A percentile compares a stretch with the other conserved stretches of the same genome.
Conservation (phyloP, 2,797 vertebrate species). For the Argya squamiceps region DNA sequence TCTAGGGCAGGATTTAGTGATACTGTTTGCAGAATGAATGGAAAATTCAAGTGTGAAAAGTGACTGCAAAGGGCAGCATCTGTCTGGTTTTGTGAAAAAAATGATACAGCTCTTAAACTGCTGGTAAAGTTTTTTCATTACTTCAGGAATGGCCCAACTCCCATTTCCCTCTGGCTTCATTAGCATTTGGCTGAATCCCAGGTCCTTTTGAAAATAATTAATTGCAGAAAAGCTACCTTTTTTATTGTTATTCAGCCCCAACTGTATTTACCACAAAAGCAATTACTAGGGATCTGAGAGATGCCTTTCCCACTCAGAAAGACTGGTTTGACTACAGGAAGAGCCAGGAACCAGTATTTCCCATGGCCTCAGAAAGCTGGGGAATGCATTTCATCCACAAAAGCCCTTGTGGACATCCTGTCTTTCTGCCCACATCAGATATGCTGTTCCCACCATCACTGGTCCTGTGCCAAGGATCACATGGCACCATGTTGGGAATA, state of each 20-base stretch:
- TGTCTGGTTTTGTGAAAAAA: not conserved
- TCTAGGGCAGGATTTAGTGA: not conserved
- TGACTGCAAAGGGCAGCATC: not conserved
- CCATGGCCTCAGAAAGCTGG: not conserved
- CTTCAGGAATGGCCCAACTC: not conserved
- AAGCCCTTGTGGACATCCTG: not conserved
- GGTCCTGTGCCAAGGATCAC: not conserved
- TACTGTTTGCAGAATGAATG: not conserved
- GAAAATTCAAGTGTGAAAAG: not conserved
- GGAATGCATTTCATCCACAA: not conserved
- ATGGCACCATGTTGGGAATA: rapidly evolving
- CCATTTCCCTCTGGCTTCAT: not conserved
- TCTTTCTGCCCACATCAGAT: not conserved
- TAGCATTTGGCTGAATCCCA: not conserved
- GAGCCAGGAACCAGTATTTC: not conserved
- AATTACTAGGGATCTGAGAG: not conserved
- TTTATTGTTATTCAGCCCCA: not conserved
- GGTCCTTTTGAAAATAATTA: not conserved
- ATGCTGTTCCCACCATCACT: rapidly evolving
- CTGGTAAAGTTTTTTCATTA: not conserved
- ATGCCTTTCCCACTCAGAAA: not conserved
- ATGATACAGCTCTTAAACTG: not conserved
- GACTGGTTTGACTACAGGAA: not conserved
- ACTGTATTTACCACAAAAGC: not conserved
- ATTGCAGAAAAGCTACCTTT: not conserved